phyloP scores from a whole-genome alignment of 1,140 invertebrate species.

The Andrena cerasifolii region DNA sequence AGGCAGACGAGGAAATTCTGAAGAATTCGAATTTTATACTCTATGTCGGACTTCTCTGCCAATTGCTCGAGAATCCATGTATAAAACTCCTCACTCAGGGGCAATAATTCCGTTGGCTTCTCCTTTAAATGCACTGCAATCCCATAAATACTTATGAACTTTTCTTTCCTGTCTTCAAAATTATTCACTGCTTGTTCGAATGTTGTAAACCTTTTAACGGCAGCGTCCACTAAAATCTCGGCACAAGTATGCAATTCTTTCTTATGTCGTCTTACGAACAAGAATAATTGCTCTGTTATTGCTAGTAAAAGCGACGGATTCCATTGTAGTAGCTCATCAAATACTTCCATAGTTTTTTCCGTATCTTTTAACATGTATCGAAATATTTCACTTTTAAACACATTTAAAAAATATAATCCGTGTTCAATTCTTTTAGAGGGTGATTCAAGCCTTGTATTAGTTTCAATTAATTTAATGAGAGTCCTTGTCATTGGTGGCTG shows the following conservation, averaged over 20 bases:
- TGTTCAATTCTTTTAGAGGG: constrained; percentile 57
- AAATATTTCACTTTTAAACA: constrained; percentile 71
- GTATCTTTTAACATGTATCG: constrained; percentile 64
- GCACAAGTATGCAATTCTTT: constrained; percentile 23
- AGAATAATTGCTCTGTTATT: constrained; percentile 70
- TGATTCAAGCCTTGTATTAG: constrained; percentile 22
- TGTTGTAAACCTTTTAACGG: constrained; percentile 64
- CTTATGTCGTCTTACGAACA: constrained; percentile 65
- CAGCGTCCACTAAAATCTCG: constrained; percentile 55
- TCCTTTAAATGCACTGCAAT: constrained; percentile 65
- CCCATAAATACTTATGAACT: constrained; percentile 74
- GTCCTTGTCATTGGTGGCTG: constrained; percentile 51
- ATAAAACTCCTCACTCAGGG: constrained; percentile 55
- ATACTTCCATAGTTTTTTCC: constrained; percentile 60
- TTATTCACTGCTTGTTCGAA: constrained; percentile 59
- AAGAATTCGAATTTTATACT: constrained; percentile 70
- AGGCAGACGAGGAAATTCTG: constrained; percentile 75
- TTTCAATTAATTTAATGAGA: constrained; percentile 56
- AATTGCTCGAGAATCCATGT: constrained; percentile 73
- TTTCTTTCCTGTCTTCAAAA: constrained; percentile 62
- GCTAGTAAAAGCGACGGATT: constrained; percentile 59
- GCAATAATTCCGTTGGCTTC: constrained; percentile 60
- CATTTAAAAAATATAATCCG: constrained; percentile 75
- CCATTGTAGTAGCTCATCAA: constrained; percentile 56
- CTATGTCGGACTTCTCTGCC: constrained; percentile 41